phyloP scores from a whole-genome alignment of 2,113 vertebrate species.

The Martes martes region DNA sequence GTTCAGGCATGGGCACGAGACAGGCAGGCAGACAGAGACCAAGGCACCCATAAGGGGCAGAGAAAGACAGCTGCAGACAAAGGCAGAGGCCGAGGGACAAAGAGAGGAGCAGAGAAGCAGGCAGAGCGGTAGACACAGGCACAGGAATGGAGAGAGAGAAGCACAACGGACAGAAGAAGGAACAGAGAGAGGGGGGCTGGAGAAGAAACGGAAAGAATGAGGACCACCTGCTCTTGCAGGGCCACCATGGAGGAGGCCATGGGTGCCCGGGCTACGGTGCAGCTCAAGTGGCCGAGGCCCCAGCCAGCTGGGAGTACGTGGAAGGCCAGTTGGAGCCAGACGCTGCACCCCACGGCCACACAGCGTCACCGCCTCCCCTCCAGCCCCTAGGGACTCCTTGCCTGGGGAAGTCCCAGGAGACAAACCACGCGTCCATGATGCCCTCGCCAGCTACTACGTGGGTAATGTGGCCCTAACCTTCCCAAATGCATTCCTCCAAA shows the following conservation, averaged over 20 bases:
- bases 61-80: background rate
- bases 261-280: fast-evolving
- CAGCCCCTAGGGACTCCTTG: fast-evolving
- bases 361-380: background rate
- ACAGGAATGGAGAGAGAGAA: background rate
- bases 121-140: background rate
- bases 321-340: background rate
- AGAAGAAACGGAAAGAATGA: background rate
- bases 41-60: background rate
- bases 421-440: too few relatives aligned
- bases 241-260: background rate
- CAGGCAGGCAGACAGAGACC: background rate
- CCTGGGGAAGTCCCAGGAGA: background rate
- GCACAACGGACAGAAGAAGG: background rate
- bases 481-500: background rate
- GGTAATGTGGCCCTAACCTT: background rate
- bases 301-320: fast-evolving
- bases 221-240: background rate
- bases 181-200: background rate
- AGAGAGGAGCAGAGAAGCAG: background rate
- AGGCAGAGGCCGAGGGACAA: background rate
- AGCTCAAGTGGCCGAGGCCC: background rate
- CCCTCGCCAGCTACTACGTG: fast-evolving
- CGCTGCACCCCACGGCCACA: background rate
- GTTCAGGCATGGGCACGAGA: background rate